Conservation (phyloP, 1,140 invertebrate species). For the Melipona quadrifasciata region DNA sequence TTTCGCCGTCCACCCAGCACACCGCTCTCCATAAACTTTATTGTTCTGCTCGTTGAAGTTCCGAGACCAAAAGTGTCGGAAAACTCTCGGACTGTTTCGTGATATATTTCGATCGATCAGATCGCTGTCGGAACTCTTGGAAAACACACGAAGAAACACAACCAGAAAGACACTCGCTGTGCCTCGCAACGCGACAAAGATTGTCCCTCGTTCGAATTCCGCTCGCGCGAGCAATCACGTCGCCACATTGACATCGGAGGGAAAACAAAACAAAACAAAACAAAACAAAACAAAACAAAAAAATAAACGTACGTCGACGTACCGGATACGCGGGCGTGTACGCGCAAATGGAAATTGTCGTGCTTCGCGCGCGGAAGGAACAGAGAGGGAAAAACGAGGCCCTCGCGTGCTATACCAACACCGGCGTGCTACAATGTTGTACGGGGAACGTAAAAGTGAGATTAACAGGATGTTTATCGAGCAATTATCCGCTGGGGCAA, state of each 20-base stretch:
- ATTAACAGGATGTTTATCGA: slow-evolving; percentile 81
- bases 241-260: slow-evolving; percentile 6
- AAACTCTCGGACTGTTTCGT: background rate
- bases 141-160: background rate
- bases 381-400: slow-evolving; percentile 21
- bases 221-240: slow-evolving; percentile 12
- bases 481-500: slow-evolving; percentile 76
- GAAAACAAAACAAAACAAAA: too few relatives aligned
- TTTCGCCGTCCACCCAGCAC: background rate
- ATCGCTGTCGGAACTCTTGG: background rate
- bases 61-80: too few relatives aligned
- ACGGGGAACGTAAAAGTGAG: slow-evolving; percentile 70
- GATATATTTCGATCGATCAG: background rate
- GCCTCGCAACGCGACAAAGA: background rate
- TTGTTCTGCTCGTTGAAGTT: background rate
- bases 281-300: too few relatives aligned
- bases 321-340: slow-evolving; percentile 54
- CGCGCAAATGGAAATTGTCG: slow-evolving; percentile 57
- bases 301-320: slow-evolving; percentile 15
- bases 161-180: too few relatives aligned
- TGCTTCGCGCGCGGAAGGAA: slow-evolving; percentile 34
- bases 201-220: too few relatives aligned
- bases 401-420: slow-evolving; percentile 53
- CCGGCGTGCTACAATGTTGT: slow-evolving; percentile 55
- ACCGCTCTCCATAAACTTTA: background rate